phyloP scores from a whole-genome alignment of 2,113 vertebrate species.

The Meleagris gallopavo region DNA sequence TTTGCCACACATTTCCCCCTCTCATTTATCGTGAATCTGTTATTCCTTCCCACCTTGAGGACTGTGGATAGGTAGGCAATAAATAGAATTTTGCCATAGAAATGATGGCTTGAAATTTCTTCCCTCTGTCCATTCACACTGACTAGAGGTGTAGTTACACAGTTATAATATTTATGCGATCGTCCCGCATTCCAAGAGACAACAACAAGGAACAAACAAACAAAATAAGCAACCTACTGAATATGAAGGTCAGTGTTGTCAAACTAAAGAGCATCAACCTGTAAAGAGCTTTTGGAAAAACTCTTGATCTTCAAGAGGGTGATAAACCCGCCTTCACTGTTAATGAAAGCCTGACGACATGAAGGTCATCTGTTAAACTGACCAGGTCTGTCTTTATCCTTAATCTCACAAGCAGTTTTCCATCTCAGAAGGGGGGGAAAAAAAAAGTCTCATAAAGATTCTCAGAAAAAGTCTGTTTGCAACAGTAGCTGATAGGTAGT shows the following conservation, averaged over 20 bases:
- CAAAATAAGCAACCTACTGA: background rate
- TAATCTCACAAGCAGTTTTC: background rate
- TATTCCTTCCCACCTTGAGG: background rate
- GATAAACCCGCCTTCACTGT: background rate
- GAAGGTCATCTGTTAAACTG: background rate
- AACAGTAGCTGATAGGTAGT: background rate
- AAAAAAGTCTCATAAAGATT: background rate
- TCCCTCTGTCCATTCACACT: background rate
- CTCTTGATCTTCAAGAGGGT: background rate
- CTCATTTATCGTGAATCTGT: background rate
- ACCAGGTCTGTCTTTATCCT: background rate
- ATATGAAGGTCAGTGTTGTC: background rate
- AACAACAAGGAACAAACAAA: background rate
- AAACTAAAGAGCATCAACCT: background rate
- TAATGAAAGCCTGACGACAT: background rate
- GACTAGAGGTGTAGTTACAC: background rate
- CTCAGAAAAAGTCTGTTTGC: background rate
- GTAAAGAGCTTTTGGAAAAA: background rate
- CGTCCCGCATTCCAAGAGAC: background rate
- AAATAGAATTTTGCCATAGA: background rate
- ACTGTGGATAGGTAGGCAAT: background rate
- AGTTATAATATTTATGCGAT: background rate
- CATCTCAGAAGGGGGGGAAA: background rate
- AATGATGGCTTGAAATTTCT: background rate
- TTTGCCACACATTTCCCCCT: background rate